These are phyloP conservation scores for Planococcus citri DNA, from an alignment of 1,140 invertebrate genomes.

Conservation along the genomic window DNA sequence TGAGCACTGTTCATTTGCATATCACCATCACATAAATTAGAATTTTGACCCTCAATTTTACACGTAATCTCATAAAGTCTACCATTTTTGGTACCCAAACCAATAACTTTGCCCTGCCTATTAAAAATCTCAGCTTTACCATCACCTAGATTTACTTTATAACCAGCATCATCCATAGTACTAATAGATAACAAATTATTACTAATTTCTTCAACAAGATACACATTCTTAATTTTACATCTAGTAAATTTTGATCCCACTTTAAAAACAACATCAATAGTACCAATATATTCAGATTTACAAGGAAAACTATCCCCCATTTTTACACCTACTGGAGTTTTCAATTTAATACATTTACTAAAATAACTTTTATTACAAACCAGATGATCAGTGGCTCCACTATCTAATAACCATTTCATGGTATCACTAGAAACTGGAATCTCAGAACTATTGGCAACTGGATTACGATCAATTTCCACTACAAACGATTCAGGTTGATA, in stretches of 20 bases:
- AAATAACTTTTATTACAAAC: slow-evolving; percentile 24
- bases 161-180: slow-evolving; percentile 24
- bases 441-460: background rate
- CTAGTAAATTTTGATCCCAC: slow-evolving; percentile 23
- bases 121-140: slow-evolving; percentile 2
- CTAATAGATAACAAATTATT: slow-evolving; percentile 25
- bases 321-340: slow-evolving; percentile 26
- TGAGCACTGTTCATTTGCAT: background rate
- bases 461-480: background rate
- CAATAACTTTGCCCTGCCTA: background rate
- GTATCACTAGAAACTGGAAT: background rate
- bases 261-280: slow-evolving; percentile 24
- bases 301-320: slow-evolving; percentile 25
- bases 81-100: background rate
- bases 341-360: slow-evolving; percentile 23
- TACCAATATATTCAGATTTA: slow-evolving; percentile 23
- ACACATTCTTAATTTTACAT: slow-evolving; percentile 26
- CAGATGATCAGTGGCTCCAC: slow-evolving; percentile 28
- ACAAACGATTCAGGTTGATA: background rate
- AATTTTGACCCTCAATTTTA: background rate
- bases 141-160: slow-evolving; percentile 24
- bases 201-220: slow-evolving; percentile 21
- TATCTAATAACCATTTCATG: slow-evolving; percentile 27
- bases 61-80: slow-evolving; percentile 20
- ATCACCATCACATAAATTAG: background rate